phyloP scores from a whole-genome alignment of 2,113 vertebrate genomes.

The Hippopotamus amphibius region DNA sequence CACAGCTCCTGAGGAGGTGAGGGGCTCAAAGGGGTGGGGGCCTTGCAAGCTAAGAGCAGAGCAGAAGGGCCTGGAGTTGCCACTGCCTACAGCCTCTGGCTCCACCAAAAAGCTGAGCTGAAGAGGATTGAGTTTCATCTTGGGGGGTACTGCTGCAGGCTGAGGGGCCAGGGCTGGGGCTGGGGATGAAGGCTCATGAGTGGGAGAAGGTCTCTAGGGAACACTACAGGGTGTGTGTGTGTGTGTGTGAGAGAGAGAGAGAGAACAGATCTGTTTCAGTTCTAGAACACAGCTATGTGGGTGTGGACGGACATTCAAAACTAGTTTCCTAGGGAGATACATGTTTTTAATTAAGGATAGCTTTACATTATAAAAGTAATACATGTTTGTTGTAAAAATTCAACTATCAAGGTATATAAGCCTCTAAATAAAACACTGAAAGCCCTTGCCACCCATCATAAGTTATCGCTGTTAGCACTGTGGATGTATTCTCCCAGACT shows the following conservation, averaged over 20 bases:
- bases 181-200: neutral
- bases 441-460: neutral
- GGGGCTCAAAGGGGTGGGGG: neutral
- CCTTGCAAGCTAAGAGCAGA: neutral
- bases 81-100: conserved; percentile 16
- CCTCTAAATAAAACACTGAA: neutral
- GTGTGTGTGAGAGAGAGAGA: neutral
- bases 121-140: conserved; percentile 13
- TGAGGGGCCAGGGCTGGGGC: neutral
- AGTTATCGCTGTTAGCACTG: neutral
- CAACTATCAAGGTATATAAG: neutral
- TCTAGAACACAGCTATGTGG: conserved; percentile 15
- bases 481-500: neutral
- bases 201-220: conserved; percentile 14
- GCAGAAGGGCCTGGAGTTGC: neutral
- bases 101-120: neutral
- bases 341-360: conserved; percentile 64
- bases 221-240: neutral
- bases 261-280: conserved; percentile 12
- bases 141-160: neutral
- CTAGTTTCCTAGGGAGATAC: conserved; percentile 35
- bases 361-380: conserved; percentile 53
- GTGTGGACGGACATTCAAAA: conserved; percentile 3
- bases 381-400: conserved; percentile 36
- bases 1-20: conserved; percentile 4